These are phyloP conservation scores for Bugula neritina DNA, from an alignment of 2,888 invertebrate species.

Conservation along the genomic window DNA sequence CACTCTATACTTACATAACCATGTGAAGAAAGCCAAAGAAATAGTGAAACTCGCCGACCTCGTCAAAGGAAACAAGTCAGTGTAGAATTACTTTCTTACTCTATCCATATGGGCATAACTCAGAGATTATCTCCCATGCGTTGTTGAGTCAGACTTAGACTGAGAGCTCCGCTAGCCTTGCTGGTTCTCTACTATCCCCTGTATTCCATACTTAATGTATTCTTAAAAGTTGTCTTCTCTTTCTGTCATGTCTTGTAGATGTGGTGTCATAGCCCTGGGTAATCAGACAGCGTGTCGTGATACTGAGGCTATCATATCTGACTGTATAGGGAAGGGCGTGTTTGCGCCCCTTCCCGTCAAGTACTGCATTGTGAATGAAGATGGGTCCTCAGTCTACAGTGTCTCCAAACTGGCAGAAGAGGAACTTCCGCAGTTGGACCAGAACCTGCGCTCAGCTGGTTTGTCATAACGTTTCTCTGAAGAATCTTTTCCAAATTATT, in stretches of 20 bases:
- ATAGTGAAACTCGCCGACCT: not conserved
- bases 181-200: not conserved
- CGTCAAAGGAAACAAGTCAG: not conserved
- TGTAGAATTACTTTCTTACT: not conserved
- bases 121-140: too few relatives aligned
- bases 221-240: not conserved
- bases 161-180: too few relatives aligned
- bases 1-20: not conserved
- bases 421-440: slow-evolving; percentile 78
- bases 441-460: slow-evolving; percentile 74
- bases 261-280: slow-evolving; percentile 68
- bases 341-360: slow-evolving; percentile 61
- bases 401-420: slow-evolving; percentile 73
- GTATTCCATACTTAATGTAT: not conserved
- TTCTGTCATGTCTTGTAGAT: not conserved
- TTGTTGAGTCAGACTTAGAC: too few relatives aligned
- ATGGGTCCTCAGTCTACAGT: slow-evolving; percentile 87
- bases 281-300: slow-evolving; percentile 86
- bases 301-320: slow-evolving; percentile 70
- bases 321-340: slow-evolving; percentile 58
- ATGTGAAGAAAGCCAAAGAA: not conserved
- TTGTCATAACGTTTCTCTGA: slow-evolving; percentile 29
- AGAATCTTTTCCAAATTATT: not conserved
- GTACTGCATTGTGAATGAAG: slow-evolving; percentile 72
- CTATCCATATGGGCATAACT: too few relatives aligned